A percentile compares a stretch with the other conserved stretches of the same genome.
phyloP scores from a whole-genome alignment of 1,140 invertebrate species.

The Drosophila mojavensis region DNA sequence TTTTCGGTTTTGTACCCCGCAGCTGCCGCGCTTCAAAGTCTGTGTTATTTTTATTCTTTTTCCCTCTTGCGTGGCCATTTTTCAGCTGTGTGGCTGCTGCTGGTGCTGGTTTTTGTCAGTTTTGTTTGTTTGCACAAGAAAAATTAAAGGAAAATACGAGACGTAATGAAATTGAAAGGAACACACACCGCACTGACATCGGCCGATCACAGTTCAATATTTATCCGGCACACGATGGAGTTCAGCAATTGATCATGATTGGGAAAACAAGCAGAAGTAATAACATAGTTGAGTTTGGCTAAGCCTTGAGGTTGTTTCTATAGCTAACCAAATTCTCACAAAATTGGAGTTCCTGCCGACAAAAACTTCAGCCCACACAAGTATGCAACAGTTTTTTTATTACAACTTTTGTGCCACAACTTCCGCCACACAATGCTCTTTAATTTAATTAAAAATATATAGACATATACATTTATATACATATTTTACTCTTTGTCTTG shows the following conservation, averaged over 20 bases:
- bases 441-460: constrained; percentile 77
- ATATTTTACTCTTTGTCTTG: constrained; percentile 45
- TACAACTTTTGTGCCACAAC: constrained; percentile 47
- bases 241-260: background rate
- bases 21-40: constrained; percentile 1
- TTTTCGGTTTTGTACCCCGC: constrained; percentile 60
- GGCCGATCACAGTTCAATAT: constrained; percentile 18
- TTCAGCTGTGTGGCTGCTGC: constrained; percentile 45
- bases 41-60: constrained; percentile 28
- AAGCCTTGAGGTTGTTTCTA: background rate
- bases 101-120: constrained; percentile 8
- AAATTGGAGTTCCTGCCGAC: background rate
- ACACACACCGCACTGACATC: constrained; percentile 35
- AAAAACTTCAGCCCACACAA: constrained; percentile 54
- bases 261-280: background rate
- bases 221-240: constrained; percentile 7
- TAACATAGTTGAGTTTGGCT: background rate
- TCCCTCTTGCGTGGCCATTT: constrained; percentile 47
- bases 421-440: constrained; percentile 58
- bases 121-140: constrained; percentile 69
- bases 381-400: constrained; percentile 59
- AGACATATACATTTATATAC: background rate
- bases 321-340: background rate
- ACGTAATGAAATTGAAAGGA: constrained; percentile 72
- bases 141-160: constrained; percentile 77